These are phyloP conservation scores for Abrostola triplasia DNA, from an alignment of 2,888 invertebrate genomes.

Conservation along the genomic window DNA sequence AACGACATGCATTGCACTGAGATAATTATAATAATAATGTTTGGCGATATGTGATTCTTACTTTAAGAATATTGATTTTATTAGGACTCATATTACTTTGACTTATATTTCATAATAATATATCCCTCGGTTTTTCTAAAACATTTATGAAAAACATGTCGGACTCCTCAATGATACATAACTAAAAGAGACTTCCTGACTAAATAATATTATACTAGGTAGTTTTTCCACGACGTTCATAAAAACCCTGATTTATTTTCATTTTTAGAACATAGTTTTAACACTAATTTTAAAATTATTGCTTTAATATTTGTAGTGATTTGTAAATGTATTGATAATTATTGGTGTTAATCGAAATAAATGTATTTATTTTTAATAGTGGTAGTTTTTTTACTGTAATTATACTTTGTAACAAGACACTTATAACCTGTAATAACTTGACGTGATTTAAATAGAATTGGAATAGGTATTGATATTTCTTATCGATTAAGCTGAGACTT, in stretches of 20 bases:
- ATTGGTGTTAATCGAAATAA: background rate
- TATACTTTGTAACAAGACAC: conserved; percentile 29
- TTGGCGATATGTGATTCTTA: background rate
- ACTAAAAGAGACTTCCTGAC: conserved; percentile 1
- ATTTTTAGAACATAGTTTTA: conserved; percentile 34
- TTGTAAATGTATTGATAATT: conserved; percentile 42
- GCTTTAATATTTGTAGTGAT: conserved; percentile 46
- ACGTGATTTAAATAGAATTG: conserved; percentile 5
- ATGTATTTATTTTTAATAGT: conserved; percentile 38
- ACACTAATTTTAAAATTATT: conserved; percentile 35
- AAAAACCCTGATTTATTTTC: conserved; percentile 18
- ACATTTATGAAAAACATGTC: background rate
- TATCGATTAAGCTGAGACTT: conserved; percentile 36
- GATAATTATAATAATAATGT: conserved; percentile 19
- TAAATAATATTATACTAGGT: background rate
- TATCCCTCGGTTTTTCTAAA: background rate
- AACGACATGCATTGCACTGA: conserved; percentile 15
- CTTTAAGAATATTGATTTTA: conserved; percentile 1
- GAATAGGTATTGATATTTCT: conserved; percentile 22
- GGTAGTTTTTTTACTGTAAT: conserved; percentile 27
- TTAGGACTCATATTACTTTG: background rate
- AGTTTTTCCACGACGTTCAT: conserved; percentile 25
- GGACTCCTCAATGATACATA: background rate
- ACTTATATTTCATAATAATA: too few species aligned
- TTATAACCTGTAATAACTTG: conserved; percentile 7